A percentile compares a stretch with the other conserved stretches of the same genome.
Evolutionary conservation across 2,113 vertebrate species (phyloP).

Genomic region (Dissostichus mawsoni): DNA sequence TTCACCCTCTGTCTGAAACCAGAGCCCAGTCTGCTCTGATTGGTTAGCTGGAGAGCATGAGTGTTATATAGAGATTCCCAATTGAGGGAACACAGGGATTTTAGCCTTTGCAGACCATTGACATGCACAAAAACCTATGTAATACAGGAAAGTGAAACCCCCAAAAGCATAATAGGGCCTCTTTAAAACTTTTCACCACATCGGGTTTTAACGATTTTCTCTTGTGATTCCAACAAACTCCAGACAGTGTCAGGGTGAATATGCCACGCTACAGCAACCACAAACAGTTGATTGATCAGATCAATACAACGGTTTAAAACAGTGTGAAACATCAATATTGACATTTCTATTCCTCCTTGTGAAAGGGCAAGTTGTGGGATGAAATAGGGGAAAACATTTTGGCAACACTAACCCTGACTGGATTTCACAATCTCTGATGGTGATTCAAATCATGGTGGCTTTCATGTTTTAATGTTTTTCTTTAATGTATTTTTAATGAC

Average conservation of each 20-base stretch:
- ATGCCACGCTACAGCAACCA: not conserved
- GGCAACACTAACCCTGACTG: not conserved
- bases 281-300: slow-evolving; percentile 26
- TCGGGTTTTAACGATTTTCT: not conserved
- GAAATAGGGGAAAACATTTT: slow-evolving; percentile 6
- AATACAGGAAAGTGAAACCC: too few relatives aligned
- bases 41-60: too few relatives aligned
- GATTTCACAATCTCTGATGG: slow-evolving; percentile 26
- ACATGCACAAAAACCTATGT: too few relatives aligned
- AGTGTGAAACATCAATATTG: slow-evolving; percentile 24
- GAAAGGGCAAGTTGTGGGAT: slow-evolving; percentile 3
- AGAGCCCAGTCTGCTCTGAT: too few relatives aligned
- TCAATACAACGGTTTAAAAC: slow-evolving; percentile 32
- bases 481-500: slow-evolving; percentile 59
- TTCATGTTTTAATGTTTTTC: slow-evolving; percentile 51
- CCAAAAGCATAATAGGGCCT: too few relatives aligned
- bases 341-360: slow-evolving; percentile 19
- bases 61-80: too few relatives aligned
- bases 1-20: too few relatives aligned
- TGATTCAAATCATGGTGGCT: slow-evolving; percentile 37
- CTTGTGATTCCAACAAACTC: not conserved
- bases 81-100: too few relatives aligned
- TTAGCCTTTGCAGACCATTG: too few relatives aligned
- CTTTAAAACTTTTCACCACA: not conserved
- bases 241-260: slow-evolving; percentile 1